Evolutionary conservation across 92 coral and sea anemone genomes (phyloP), one percentile per base, ranked within the genome.

Genomic region (Umimayanthus kanabou): DNA sequence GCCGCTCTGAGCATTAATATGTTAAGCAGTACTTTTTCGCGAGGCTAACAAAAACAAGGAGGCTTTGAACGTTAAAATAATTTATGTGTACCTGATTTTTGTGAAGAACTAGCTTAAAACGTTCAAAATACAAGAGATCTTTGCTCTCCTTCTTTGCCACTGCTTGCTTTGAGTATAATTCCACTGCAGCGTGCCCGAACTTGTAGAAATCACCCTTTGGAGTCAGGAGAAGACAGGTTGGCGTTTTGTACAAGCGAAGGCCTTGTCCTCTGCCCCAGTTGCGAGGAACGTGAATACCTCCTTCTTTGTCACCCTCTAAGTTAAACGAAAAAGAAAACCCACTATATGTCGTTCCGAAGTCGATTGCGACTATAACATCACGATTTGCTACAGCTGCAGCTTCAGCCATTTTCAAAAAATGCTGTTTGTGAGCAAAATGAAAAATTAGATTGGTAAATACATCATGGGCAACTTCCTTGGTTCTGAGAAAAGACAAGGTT

Each of bases 191-290:
- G 69, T 93, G 95, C 26, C 95, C 95, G 57, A 93, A 93, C 80
- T 90, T 91, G 87, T 88, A 77, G 57, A 93, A 93, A 15, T 87
- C 91, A 53, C 95, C 95, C 45, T 91, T 92, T 6, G 92, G 87
- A 10, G 93, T 86, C 18, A 93, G 83, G 11, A 93, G 83, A 37
- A 93, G 91, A 84, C 95, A 91, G 5, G 95, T 91, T 28, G 95
- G 95, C 0, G 95, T 93, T 61, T 93, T 93, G 88, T 88, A 93
- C 86, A 93, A 93, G 73, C 95, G 91, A 22, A 93, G 91, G 1
- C 95, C 95, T 84, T 93, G 95, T 9, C 95, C 95, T 29, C 95
- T 80, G 26, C 95, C 95, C 95, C 95, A 93, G 61, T 93, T 93
- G 15, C 93, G 93, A 57, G 89, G 91, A 22, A 93, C 95, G 39